phyloP scores from a whole-genome alignment of 2,888 invertebrate species.

The Harpalus rubripes region DNA sequence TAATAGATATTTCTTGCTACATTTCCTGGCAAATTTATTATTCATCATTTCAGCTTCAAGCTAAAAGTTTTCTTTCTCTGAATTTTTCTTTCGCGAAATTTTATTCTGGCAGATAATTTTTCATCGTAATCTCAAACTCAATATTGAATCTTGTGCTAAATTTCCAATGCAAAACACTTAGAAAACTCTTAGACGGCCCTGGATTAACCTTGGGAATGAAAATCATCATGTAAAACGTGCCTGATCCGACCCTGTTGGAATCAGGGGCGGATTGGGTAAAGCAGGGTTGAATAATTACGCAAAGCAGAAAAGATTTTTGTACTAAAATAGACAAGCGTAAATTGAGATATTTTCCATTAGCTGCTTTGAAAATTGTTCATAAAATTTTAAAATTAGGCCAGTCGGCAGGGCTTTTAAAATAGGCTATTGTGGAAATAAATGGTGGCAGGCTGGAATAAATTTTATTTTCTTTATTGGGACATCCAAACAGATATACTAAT shows the following conservation, averaged over 20 bases:
- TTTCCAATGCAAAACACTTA: slow-evolving; percentile 34
- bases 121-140: slow-evolving; percentile 14
- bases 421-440: no score
- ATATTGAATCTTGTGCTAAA: slow-evolving; percentile 28
- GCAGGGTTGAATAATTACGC: background rate
- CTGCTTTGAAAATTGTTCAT: no score
- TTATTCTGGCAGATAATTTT: background rate
- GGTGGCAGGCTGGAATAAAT: no score
- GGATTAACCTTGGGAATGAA: background rate
- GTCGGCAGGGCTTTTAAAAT: no score
- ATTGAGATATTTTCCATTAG: no score
- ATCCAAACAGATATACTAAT: no score
- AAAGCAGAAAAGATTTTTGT: background rate
- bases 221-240: background rate
- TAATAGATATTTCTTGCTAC: background rate
- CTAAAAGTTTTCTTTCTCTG: background rate
- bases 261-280: background rate
- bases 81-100: background rate
- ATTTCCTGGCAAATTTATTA: background rate
- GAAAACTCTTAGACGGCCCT: slow-evolving; percentile 2
- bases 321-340: background rate
- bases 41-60: background rate
- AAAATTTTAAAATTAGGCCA: no score
- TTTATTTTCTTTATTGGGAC: no score
- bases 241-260: slow-evolving; percentile 6